Base-by-base conservation (phyloP, 2,797 vertebrate species). In the Glossophaga mutica region DNA sequence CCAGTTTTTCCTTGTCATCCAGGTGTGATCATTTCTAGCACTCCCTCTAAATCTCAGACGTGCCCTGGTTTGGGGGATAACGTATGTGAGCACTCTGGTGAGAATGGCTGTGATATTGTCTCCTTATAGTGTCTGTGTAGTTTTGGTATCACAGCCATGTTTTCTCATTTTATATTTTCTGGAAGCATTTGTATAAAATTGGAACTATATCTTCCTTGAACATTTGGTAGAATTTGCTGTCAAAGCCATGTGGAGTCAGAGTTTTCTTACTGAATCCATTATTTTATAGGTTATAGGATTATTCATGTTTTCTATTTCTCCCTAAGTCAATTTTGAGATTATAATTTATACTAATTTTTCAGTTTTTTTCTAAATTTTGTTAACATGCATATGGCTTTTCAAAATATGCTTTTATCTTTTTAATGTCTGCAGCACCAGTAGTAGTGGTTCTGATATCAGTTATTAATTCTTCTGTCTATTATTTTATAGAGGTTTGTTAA, bases 231-330 rank as follows among this genome's bases (percentile, higher is more conserved):
- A 77, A 50, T 46, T 91, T 46, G 65, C 71, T 67, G 2, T 55
- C 87, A 37, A 74, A 87, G 7, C 2, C 34, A 19, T 71, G 46
- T 65, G 46, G 24, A 9, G 16, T 83, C 55, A 92, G 15, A 76
- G 22, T 71, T 95, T 84, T 90, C 52, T 92, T 87, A 55, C 52
- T 44, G 34, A 21, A 24, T 68, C 22, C 44, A 62, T 94, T 67
- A 73, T 91, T 94, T 88, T 95, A n/a, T 78, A 55, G 70, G 5
- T 67, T 94, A 92, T 85, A 68, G 74, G 29, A 42, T 97, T 84
- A 82, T 44, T 83, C 15, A 22, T 82, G 24, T 79, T 91, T 93
- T 91, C 34, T 70, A 3, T 70, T 95, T 91, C 73, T 86, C 44
- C 44, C 76, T 89, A n/a, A 89, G 37, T 68, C 24, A 87, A 37